Evolutionary conservation across 2,797 vertebrate genomes (phyloP), one percentile per base, ranked within the genome.

Genomic region (Eurystomus glaucurus): DNA sequence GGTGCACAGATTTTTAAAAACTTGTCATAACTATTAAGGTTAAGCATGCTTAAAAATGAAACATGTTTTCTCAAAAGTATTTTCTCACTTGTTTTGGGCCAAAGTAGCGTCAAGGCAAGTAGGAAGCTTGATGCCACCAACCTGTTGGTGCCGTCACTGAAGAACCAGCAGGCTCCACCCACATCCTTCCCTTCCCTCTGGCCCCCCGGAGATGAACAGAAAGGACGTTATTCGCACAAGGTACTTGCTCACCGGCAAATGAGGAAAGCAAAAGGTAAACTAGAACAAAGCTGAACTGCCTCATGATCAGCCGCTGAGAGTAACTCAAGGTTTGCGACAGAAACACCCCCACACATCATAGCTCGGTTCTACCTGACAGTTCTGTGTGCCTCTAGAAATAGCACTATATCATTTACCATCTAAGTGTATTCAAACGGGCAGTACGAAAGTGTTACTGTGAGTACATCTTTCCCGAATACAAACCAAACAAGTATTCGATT

Each of bases 1-100:
- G 90, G 95, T 46, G 84, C 26, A 88, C 55, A 66, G 92, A 92
- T 96, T 97, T 97, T 96, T 26, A 75, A 95, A 97, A 97, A 95
- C 78, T 84, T 89, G 79, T 78, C 91, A 28, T 86, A 86, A 83
- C 90, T 95, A 90, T 92, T 96, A 97, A 94, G 64, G 45, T 72
- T 87, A 90, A 88, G 76, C 23, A 85, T 51, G 41, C 50, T 91
- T 95, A 83, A 89, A 96, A 95, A 91, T 48, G 54, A 97, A 95
- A 64, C 48, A 37, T n/a, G 18, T 43, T 93, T 92, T 94, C 88
- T 88, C 60, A 72, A 8, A 91, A 93, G 39, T 37, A 45, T 45
- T 21, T 74, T 61, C 62, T 33, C n/a, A 16, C 46, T 55, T 54
- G 35, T 78, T 86, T 79, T 35, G 74, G 51, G 60, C 48, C 55